These are phyloP conservation scores for Picathartes gymnocephalus DNA, from an alignment of 2,113 vertebrate genomes.

Conservation along the genomic window DNA sequence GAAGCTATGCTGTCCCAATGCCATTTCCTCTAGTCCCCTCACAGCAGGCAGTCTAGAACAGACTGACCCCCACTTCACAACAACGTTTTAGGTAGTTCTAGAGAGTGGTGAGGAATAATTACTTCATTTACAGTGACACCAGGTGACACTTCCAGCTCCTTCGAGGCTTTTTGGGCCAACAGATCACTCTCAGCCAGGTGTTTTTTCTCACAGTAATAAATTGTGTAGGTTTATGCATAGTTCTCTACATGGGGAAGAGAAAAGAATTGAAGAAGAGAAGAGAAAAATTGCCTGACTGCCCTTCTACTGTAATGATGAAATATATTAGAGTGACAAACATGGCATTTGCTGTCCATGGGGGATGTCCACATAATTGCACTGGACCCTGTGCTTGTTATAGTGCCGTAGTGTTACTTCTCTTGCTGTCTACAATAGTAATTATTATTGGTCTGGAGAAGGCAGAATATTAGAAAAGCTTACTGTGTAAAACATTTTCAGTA, in stretches of 20 bases:
- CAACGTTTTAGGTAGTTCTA: background rate
- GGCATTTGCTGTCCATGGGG: background rate
- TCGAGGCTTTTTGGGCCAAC: background rate
- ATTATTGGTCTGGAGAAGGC: background rate
- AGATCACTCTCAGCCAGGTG: background rate
- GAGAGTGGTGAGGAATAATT: background rate
- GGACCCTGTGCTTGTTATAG: accelerated
- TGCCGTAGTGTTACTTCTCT: background rate
- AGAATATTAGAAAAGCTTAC: background rate
- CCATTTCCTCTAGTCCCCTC: background rate
- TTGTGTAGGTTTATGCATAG: background rate
- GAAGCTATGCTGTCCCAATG: background rate
- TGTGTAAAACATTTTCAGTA: background rate
- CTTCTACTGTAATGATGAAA: background rate
- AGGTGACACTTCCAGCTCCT: background rate
- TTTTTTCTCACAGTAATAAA: background rate
- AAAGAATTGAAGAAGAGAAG: no score
- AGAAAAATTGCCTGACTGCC: background rate
- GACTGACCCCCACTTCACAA: accelerated
- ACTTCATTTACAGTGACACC: background rate
- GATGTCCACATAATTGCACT: background rate
- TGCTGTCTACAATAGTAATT: background rate
- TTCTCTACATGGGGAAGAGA: background rate
- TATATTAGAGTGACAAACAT: background rate
- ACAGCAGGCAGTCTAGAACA: no score